Conservation (phyloP, 1,140 invertebrate genomes). For the Cylas formicarius region DNA sequence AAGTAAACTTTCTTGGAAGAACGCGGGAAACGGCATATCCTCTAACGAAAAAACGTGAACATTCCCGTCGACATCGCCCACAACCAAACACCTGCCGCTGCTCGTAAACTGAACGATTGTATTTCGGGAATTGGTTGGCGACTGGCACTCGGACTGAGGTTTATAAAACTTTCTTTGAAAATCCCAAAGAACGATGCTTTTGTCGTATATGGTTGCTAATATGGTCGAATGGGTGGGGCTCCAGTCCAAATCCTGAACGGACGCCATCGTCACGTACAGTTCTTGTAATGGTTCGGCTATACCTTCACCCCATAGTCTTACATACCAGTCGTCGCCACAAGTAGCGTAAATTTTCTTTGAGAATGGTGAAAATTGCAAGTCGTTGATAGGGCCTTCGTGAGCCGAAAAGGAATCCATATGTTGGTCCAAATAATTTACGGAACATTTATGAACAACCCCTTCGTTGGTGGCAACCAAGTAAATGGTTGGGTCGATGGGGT, state of each 20-base stretch:
- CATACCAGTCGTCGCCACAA: constrained; percentile 73
- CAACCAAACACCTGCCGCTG: constrained; percentile 58
- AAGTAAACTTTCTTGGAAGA: constrained; percentile 47
- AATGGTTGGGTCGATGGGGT: constrained; percentile 55
- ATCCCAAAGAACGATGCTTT: constrained; percentile 67
- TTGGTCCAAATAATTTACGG: constrained; percentile 45
- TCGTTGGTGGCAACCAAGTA: constrained; percentile 79
- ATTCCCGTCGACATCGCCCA: constrained; percentile 55
- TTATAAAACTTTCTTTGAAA: constrained; percentile 57
- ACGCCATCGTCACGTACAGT: constrained; percentile 46
- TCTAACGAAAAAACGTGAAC: constrained; percentile 58
- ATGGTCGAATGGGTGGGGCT: constrained; percentile 76
- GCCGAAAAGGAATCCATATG: constrained; percentile 65
- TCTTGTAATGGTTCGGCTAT: constrained; percentile 59
- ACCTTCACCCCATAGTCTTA: constrained; percentile 53
- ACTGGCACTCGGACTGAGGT: constrained; percentile 52
- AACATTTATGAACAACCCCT: constrained; percentile 64
- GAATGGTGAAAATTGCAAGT: constrained; percentile 70
- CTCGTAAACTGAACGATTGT: constrained; percentile 52
- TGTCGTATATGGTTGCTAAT: constrained; percentile 65
- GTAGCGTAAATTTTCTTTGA: constrained; percentile 68
- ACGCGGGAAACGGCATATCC: constrained; percentile 60
- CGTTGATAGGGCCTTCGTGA: constrained; percentile 72
- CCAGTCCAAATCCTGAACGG: constrained; percentile 65
- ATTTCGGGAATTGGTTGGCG: constrained; percentile 40